Evolutionary conservation across 92 coral and sea anemone genomes (phyloP).

Genomic region (Epizoanthus stellaris): DNA sequence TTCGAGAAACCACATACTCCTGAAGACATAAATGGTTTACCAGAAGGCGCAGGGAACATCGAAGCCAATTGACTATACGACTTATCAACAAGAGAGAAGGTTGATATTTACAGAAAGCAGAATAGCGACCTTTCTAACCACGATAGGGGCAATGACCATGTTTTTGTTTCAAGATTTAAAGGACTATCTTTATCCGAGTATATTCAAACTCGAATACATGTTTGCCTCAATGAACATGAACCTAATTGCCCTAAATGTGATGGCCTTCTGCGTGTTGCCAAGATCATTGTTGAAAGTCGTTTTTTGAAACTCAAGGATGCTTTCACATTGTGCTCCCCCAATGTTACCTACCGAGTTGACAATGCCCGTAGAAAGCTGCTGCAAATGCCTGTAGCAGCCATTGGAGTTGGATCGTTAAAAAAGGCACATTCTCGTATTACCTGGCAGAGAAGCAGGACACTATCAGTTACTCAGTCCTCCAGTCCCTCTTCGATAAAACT

Average conservation of each 20-base stretch:
- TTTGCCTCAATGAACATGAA: slow-evolving; percentile 50
- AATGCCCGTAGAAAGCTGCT: slow-evolving; percentile 64
- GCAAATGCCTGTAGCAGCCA: slow-evolving; percentile 50
- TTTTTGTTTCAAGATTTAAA: slow-evolving; percentile 52
- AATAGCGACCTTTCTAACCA: slow-evolving; percentile 39
- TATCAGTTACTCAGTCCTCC: slow-evolving; percentile 33
- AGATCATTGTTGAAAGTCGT: slow-evolving; percentile 49
- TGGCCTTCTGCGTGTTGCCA: slow-evolving; percentile 49
- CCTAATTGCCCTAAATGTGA: slow-evolving; percentile 46
- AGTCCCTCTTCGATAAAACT: slow-evolving; percentile 37
- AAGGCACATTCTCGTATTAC: slow-evolving; percentile 37
- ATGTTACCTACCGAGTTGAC: slow-evolving; percentile 46
- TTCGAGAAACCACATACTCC: slow-evolving; percentile 2
- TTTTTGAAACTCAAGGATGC: slow-evolving; percentile 57
- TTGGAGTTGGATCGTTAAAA: slow-evolving; percentile 48
- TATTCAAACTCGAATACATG: slow-evolving; percentile 18
- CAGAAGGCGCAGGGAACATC: too few species aligned
- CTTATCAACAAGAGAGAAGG: neutral
- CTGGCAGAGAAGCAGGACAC: slow-evolving; percentile 37
- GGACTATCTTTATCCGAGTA: slow-evolving; percentile 47
- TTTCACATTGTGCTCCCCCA: slow-evolving; percentile 53
- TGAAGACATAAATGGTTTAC: neutral
- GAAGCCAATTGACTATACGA: too few species aligned
- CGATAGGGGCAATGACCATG: slow-evolving; percentile 30
- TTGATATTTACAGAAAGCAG: slow-evolving; percentile 25